Evolutionary conservation across 2,113 vertebrate genomes (phyloP).

Genomic region (Ramphastos sulfuratus): DNA sequence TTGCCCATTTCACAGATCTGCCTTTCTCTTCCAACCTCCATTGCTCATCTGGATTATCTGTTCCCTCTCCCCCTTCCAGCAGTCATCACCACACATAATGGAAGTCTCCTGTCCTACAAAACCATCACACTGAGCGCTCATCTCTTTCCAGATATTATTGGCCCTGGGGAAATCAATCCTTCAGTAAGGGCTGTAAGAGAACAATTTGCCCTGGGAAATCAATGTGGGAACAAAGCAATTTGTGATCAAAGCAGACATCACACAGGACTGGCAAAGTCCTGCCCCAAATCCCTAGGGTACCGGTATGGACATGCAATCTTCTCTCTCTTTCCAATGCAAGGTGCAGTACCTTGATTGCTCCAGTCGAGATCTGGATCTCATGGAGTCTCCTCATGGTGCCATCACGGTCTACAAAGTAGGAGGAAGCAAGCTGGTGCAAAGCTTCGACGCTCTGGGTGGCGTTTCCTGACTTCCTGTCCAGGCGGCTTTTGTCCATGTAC

Average conservation of each 20-base stretch:
- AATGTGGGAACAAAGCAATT: neutral
- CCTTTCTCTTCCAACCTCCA: neutral
- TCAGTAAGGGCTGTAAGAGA: neutral
- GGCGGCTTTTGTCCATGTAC: constrained; percentile 98
- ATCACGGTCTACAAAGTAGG: constrained; percentile 98
- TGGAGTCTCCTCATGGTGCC: constrained; percentile 98
- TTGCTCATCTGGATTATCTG: neutral
- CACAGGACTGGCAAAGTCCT: neutral
- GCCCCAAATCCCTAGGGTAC: neutral
- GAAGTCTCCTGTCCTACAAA: neutral
- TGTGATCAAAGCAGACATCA: neutral
- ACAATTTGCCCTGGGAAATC: neutral
- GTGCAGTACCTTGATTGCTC: constrained; percentile 92
- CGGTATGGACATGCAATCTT: neutral
- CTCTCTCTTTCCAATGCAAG: neutral
- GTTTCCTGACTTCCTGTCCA: constrained; percentile 93
- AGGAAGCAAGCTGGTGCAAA: constrained; percentile 96
- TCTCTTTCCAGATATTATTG: neutral
- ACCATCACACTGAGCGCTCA: neutral
- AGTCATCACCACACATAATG: neutral
- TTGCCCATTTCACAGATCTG: neutral
- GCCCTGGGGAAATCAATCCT: neutral
- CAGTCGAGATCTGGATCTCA: constrained; percentile 98
- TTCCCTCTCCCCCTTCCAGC: neutral
- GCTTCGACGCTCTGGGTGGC: constrained; percentile 94